phyloP scores from a whole-genome alignment of 2,113 vertebrate genomes.

The Chelonoidis abingdonii region DNA sequence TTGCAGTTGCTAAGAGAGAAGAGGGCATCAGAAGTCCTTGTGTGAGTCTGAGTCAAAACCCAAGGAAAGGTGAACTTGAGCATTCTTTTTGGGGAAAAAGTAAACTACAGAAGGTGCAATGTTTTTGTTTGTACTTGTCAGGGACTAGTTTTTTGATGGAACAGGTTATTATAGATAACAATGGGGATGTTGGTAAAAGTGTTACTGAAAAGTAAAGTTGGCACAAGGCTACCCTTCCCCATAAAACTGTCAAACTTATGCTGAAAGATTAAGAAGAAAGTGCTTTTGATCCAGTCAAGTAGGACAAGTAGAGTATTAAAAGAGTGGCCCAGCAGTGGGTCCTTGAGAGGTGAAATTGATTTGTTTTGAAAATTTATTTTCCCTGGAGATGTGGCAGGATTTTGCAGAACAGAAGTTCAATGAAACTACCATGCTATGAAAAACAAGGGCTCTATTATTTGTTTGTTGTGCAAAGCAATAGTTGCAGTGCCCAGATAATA shows the following conservation, averaged over 20 bases:
- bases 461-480: not conserved
- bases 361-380: not conserved
- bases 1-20: constrained; percentile 18
- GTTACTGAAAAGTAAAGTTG: not conserved
- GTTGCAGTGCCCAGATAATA: not conserved
- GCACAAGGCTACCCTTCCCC: not conserved
- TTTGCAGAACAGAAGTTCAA: not conserved
- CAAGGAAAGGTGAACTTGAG: not conserved
- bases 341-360: not conserved
- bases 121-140: not conserved
- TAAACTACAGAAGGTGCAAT: not conserved
- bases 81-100: not conserved
- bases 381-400: not conserved
- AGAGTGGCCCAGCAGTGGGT: not conserved
- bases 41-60: not conserved
- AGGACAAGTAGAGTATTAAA: not conserved
- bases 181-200: not conserved
- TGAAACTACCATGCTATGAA: not conserved
- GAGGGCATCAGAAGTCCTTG: not conserved
- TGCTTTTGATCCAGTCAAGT: not conserved
- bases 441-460: not conserved
- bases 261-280: not conserved
- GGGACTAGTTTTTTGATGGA: not conserved
- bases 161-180: not conserved
- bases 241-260: not conserved